Base-by-base conservation (phyloP, 2,888 invertebrate species). In the Luperina testacea region DNA sequence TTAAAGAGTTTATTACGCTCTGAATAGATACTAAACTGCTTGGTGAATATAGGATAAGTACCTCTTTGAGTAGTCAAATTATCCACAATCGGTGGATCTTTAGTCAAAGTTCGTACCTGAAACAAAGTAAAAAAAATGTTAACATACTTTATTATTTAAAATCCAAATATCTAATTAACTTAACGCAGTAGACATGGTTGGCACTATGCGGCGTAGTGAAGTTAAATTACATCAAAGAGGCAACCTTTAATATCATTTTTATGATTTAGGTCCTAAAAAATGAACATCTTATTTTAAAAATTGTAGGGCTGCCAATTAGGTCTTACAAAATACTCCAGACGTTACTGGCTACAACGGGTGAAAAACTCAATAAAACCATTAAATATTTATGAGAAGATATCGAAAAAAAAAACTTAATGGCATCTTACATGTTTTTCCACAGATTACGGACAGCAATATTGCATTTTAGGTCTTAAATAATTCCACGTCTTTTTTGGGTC, bases 81-180 rank as follows among this genome's bases (percentile, higher is more conserved):
- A 13, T 53, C 42, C 13, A 27, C 15, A n/a, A 20, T 27, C n/a
- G 3, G 57, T 3, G n/a, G 27, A 51, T 68, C 8, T 27, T 24
- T 27, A 27, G 15, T 63, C 17, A 8, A 59, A 24, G 3, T 13
- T 15, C 38, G 2, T 86, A 87, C 86, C 87, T 87, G 87, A 75
- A 86, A 87, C 87, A 87, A 82, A 75, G 32, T 13, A 65, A 69
- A 65, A 57, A 15, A 53, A 57, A 27, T 42, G 51, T 72, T 72
- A 77, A 20, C 13, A 42, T 11, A 67, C 5, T 38, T 53, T 45
- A 67, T 13, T 67, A 17, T 17, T 59, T 48, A 5, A 17, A 57
- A 32, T 7, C 8, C 1, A n/a, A 51, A 53, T 53, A 45, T 32
- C 6, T 32, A 53, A n/a, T 1, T 51, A 20, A 4, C 17, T 48